Evolutionary conservation across 1,140 invertebrate species (phyloP).

Genomic region (Drosophila arizonae): DNA sequence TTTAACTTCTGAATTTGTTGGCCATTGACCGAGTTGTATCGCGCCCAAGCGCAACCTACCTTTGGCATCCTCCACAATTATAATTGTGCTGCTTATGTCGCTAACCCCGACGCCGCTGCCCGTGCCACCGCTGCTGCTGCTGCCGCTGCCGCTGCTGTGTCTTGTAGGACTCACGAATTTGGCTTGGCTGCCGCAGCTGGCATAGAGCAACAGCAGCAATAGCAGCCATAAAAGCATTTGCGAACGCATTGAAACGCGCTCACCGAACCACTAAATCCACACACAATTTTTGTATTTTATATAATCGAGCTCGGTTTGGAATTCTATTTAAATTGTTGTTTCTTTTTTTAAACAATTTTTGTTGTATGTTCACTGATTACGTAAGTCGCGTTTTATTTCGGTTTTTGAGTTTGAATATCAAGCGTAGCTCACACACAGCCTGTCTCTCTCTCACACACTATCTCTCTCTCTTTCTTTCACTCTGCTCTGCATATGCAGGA

Average conservation of each 20-base stretch:
- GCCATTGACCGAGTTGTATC: conserved; percentile 48
- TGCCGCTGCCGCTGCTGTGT: conserved; percentile 27
- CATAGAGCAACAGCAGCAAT: conserved; percentile 16
- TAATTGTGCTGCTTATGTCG: conserved; percentile 76
- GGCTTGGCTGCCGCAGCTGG: conserved; percentile 33
- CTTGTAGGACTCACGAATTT: conserved; percentile 75
- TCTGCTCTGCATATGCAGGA: not conserved
- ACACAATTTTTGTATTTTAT: conserved; percentile 17
- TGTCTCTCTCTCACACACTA: not conserved
- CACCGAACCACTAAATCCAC: conserved; percentile 34
- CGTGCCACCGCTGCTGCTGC: not conserved
- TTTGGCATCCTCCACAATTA: conserved; percentile 82
- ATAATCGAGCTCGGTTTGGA: conserved; percentile 22
- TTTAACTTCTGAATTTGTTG: no score
- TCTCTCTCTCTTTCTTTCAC: no score
- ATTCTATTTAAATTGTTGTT: conserved; percentile 7
- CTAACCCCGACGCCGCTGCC: conserved; percentile 9
- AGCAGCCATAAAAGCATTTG: conserved; percentile 25
- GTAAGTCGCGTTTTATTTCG: conserved; percentile 44
- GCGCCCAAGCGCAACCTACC: conserved; percentile 50
- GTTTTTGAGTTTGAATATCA: conserved; percentile 53
- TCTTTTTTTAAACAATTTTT: not conserved
- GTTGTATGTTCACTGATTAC: conserved; percentile 52
- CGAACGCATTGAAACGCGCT: conserved; percentile 46
- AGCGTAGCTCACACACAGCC: conserved; percentile 21